Evolutionary conservation across 92 coral and sea anemone genomes (phyloP), one percentile per base, ranked within the genome.

Genomic region (Hydrozoanthus gracilis): DNA sequence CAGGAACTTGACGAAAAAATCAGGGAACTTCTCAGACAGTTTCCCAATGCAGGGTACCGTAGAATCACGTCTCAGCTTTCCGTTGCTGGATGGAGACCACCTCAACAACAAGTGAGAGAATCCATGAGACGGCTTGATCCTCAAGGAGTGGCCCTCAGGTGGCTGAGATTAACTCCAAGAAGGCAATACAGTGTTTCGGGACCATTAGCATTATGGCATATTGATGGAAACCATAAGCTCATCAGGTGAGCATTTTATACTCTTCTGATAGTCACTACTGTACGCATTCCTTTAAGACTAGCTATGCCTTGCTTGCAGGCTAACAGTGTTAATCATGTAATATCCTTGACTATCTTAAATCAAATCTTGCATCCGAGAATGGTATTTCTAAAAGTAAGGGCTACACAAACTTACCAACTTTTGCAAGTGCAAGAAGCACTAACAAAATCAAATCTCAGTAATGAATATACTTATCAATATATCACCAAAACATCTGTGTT

Each of bases 181-280:
- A 70, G 86, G 54, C 86, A 74, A 72, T 89, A 89, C 80, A 74
- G 84, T 79, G 94, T 89, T 27, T 58, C 85, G n/a, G 94, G 94
- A 60, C 90, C 94, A 72, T 79, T 92, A 60, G 83, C 90, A 82
- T 76, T 92, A 79, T 92, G 94, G 94, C 94, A 88, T 85, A 84
- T 91, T 82, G 93, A 88, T 58, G 91, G 94, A 2, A 88, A 92
- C 47, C 94, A 92, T 65, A 92, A 92, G 83, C 82, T 92, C 4
- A 89, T 92, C 50, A 69, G 92, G 94, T 92, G 72, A 85, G 71
- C 69, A 67, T 48, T 56, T n/a, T 45, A 49, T 39, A 67, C 64
- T 60, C 62, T 73, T 73, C 44, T 73, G 68, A 18, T 51, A 6
- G 18, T 27, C n/a, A 8, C 46, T 75, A 54, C 39, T 49, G 12